phyloP scores from a whole-genome alignment of 2,888 invertebrate genomes.

The Phoronis australis region DNA sequence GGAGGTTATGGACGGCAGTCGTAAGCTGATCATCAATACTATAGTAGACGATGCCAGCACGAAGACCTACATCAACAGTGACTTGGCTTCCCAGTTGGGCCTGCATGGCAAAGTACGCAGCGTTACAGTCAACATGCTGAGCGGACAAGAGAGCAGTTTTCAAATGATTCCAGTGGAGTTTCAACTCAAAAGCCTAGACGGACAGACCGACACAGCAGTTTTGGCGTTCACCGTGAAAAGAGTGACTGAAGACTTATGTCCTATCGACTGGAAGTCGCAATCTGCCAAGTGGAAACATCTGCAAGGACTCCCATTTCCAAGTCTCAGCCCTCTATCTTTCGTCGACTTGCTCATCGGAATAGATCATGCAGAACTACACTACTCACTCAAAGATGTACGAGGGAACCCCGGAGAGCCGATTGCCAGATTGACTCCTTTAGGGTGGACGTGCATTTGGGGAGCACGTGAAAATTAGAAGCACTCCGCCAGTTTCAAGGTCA shows the following conservation, averaged over 20 bases:
- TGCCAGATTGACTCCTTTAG: no score
- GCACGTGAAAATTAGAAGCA: no score
- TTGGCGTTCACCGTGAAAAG: no score
- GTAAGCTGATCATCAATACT: background rate
- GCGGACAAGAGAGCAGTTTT: no score
- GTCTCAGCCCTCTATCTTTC: no score
- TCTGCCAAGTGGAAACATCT: conserved; percentile 3
- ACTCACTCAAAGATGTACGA: conserved; percentile 7
- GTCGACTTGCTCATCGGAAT: conserved; percentile 15
- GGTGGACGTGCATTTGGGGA: no score
- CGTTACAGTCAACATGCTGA: conserved; percentile 5
- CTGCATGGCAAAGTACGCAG: background rate
- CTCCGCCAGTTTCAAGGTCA: background rate
- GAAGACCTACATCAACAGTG: no score
- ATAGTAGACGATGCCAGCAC: conserved; percentile 6
- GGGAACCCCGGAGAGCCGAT: conserved; percentile 13
- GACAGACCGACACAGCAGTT: no score
- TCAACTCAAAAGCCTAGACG: no score
- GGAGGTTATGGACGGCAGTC: background rate
- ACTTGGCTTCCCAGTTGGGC: conserved; percentile 4
- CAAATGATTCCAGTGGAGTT: no score
- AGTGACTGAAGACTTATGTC: no score
- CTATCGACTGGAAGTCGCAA: no score
- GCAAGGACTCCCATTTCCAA: conserved; percentile 3
- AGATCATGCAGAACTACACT: conserved; percentile 13